A percentile compares a stretch with the other conserved stretches of the same genome.
These are phyloP conservation scores for Tiaroga cobitis DNA, from an alignment of 2,797 vertebrate species.

Conservation along the genomic window DNA sequence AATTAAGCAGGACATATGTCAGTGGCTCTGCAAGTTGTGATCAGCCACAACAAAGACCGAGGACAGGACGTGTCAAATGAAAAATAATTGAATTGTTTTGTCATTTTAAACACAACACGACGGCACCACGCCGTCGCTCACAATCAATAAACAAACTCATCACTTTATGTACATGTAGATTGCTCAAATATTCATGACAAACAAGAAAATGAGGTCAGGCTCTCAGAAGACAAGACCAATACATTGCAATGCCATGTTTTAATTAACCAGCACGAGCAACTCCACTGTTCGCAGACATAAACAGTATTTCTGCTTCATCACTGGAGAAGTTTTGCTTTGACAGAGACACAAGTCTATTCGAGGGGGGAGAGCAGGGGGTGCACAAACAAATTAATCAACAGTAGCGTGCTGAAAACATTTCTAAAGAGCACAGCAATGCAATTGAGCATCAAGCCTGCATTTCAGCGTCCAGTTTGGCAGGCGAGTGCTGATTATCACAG, in stretches of 20 bases:
- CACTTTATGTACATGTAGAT: conserved; percentile 71
- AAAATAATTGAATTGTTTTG: conserved; percentile 58
- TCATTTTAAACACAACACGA: conserved; percentile 65
- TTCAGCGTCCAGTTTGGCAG: not conserved
- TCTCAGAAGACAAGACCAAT: conserved; percentile 66
- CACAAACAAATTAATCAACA: conserved; percentile 37
- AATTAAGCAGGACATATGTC: conserved; percentile 30
- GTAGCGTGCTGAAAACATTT: conserved; percentile 27
- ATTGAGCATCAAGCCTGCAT: conserved; percentile 9
- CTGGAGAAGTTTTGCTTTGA: conserved; percentile 42
- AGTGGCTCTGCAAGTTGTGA: not conserved
- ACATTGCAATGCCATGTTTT: conserved; percentile 69
- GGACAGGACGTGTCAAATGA: conserved; percentile 59
- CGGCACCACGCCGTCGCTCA: conserved; percentile 60
- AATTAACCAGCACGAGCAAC: conserved; percentile 74
- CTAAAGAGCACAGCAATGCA: conserved; percentile 27
- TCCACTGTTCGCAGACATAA: conserved; percentile 62
- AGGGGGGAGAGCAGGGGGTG: conserved; percentile 11
- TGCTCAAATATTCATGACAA: conserved; percentile 79
- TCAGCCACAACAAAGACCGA: conserved; percentile 17
- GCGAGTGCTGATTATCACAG: not conserved
- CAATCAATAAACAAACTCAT: conserved; percentile 72
- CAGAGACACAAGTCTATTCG: conserved; percentile 39
- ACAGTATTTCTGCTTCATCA: conserved; percentile 66
- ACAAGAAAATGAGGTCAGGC: conserved; percentile 73